A percentile compares a stretch with the other conserved stretches of the same genome.
Conservation (phyloP, 2,797 vertebrate genomes). For the Perdix hodgsoniae region DNA sequence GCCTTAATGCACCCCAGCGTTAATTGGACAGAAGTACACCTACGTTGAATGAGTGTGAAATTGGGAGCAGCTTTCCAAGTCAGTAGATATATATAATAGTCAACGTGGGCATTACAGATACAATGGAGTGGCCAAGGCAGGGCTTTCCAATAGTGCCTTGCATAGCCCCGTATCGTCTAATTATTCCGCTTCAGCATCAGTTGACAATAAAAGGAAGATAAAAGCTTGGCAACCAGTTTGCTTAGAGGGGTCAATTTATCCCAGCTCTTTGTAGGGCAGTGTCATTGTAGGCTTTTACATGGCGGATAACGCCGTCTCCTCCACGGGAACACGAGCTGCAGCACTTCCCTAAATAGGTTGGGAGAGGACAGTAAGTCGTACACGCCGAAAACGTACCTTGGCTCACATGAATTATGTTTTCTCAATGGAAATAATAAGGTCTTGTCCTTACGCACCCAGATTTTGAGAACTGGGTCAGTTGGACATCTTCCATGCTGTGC, state of each 20-base stretch:
- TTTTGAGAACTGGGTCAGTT: slow-evolving; percentile 50
- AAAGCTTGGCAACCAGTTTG: slow-evolving; percentile 50
- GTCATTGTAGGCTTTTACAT: not conserved
- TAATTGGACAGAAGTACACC: not conserved
- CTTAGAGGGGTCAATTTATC: slow-evolving; percentile 39
- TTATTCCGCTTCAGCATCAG: slow-evolving; percentile 56
- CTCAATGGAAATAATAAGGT: not conserved
- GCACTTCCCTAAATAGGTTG: not conserved
- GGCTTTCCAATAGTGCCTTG: slow-evolving; percentile 46
- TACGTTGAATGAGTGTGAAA: not conserved
- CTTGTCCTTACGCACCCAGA: slow-evolving; percentile 29
- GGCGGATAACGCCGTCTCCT: not conserved
- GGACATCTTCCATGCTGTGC: fast-evolving
- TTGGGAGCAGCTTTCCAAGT: slow-evolving; percentile 47
- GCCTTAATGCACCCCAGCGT: fast-evolving
- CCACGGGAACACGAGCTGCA: not conserved
- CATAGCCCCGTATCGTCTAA: not conserved
- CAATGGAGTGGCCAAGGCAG: slow-evolving; percentile 59
- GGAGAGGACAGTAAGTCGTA: not conserved
- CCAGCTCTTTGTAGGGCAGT: slow-evolving; percentile 33
- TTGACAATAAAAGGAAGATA: slow-evolving; percentile 46
- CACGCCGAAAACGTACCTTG: not conserved
- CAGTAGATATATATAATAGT: slow-evolving; percentile 14
- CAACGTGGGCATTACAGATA: not conserved
- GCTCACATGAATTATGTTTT: not conserved